phyloP scores from a whole-genome alignment of 2,113 vertebrate species.

The Origma solitaria region DNA sequence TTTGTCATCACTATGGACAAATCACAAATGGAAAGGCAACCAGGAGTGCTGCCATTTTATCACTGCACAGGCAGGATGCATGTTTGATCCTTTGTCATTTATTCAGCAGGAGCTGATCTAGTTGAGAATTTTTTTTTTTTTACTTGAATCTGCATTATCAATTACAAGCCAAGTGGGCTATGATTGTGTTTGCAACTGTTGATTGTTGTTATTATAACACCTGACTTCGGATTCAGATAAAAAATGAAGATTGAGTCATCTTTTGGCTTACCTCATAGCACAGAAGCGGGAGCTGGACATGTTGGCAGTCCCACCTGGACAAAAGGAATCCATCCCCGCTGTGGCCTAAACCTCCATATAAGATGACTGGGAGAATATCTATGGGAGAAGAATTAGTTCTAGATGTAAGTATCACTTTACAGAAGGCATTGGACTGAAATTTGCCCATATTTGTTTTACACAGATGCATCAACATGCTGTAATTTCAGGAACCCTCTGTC shows the following conservation, averaged over 20 bases:
- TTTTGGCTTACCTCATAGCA: not conserved
- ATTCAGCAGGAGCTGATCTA: not conserved
- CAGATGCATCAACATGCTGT: not conserved
- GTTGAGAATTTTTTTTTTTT: not conserved
- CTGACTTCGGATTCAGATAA: not conserved
- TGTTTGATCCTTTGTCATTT: not conserved
- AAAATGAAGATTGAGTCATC: not conserved
- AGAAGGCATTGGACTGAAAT: not conserved
- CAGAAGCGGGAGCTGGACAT: not conserved
- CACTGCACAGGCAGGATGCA: not conserved
- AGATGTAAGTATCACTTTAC: not conserved
- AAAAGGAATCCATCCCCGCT: not conserved
- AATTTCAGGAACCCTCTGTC: not conserved
- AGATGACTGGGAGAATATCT: not conserved
- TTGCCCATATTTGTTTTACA: not conserved
- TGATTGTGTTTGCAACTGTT: not conserved
- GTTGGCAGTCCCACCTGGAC: not conserved
- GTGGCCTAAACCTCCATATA: not conserved
- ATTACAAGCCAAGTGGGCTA: not conserved
- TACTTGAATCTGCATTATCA: not conserved
- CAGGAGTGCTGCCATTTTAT: not conserved
- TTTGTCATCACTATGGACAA: conserved; percentile 17
- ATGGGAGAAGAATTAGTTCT: not conserved
- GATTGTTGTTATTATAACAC: not conserved
- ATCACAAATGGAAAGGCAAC: conserved; percentile 3